Percentiles rank a stretch among this genome's conserved stretches.
Conservation (phyloP, 2,113 vertebrate species). For the Orcinus orca region DNA sequence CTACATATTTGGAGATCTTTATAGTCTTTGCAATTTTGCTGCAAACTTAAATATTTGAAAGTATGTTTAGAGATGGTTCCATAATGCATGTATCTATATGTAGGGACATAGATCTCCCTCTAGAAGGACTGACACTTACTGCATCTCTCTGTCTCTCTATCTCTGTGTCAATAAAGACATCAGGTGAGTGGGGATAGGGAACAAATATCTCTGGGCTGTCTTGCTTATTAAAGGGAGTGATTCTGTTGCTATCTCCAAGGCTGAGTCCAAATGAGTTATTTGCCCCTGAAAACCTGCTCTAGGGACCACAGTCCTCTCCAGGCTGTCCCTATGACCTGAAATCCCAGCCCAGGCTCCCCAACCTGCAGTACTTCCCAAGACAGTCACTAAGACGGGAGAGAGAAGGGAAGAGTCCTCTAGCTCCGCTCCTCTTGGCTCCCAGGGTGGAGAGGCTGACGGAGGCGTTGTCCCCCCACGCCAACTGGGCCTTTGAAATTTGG, state of each 20-base stretch:
- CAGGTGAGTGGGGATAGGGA: neutral
- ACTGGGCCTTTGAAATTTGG: constrained; percentile 11
- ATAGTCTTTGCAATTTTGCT: constrained; percentile 27
- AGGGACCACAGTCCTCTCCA: neutral
- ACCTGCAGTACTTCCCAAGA: neutral
- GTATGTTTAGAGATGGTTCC: constrained; percentile 26
- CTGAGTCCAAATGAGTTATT: neutral
- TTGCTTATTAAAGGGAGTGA: neutral
- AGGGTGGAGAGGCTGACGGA: neutral
- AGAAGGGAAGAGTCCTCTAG: neutral
- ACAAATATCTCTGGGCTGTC: constrained; percentile 1
- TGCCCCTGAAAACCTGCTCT: neutral
- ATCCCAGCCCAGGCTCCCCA: neutral
- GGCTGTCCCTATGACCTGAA: neutral
- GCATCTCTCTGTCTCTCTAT: neutral
- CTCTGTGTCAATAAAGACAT: constrained; percentile 36
- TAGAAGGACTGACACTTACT: constrained; percentile 21
- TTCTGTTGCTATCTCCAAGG: neutral
- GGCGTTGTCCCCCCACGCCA: neutral
- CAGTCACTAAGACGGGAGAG: neutral
- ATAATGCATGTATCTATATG: neutral
- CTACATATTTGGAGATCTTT: constrained; percentile 17
- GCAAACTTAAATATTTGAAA: constrained; percentile 43
- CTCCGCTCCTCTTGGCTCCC: neutral
- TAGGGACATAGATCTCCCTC: neutral